Evolutionary conservation across 2,888 invertebrate species (phyloP).

Genomic region (Agapostemon virescens): DNA sequence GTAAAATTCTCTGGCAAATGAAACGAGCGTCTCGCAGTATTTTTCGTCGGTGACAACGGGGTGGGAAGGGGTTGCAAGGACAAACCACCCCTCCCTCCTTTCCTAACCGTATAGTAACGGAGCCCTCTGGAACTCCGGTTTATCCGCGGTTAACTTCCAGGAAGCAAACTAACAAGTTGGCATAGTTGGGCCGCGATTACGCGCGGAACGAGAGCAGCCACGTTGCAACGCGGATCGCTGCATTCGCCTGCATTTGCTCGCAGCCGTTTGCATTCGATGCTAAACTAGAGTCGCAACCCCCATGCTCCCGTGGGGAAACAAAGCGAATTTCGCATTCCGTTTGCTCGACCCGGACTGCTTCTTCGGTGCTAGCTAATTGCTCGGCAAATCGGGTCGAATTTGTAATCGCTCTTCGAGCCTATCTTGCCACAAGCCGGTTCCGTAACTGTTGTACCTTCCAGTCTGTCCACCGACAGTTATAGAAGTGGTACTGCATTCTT

Average conservation of each 20-base stretch:
- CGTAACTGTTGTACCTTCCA: no score
- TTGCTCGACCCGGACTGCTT: conserved; percentile 1
- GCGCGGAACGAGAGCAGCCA: conserved; percentile 34
- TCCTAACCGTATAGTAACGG: not conserved
- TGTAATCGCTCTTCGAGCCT: not conserved
- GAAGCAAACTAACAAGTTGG: conserved; percentile 62
- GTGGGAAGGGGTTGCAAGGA: not conserved
- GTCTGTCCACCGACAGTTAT: no score
- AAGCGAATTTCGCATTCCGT: conserved; percentile 21
- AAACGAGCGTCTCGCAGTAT: not conserved
- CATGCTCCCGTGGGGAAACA: conserved; percentile 5
- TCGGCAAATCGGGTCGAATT: not conserved
- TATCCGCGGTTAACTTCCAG: conserved; percentile 26
- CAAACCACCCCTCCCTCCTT: not conserved
- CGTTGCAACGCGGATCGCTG: not conserved
- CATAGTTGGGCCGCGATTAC: conserved; percentile 60
- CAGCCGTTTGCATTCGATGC: conserved; percentile 4
- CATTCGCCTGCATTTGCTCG: not conserved
- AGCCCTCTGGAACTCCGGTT: conserved; percentile 16
- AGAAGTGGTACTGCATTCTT: no score
- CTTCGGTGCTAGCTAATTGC: not conserved
- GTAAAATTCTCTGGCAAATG: not conserved
- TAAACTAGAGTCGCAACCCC: not conserved
- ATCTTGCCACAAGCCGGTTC: no score
- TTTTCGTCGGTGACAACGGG: not conserved